Conservation (phyloP, 2,888 invertebrate genomes). For the Agriopis aurantiaria region DNA sequence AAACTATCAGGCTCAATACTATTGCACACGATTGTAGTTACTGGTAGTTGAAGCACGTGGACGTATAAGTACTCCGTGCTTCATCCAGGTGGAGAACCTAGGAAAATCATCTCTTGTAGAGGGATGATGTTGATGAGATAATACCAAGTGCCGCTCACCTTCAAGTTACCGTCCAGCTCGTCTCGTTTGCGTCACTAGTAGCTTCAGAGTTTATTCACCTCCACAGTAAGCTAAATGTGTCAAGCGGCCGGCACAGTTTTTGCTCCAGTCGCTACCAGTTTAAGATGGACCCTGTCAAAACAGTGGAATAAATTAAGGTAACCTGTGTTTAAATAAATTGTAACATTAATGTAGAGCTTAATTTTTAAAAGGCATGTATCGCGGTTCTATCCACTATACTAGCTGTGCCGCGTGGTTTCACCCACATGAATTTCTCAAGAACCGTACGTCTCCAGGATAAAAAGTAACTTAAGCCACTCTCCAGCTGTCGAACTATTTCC, state of each 20-base stretch:
- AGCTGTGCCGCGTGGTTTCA: too few species aligned
- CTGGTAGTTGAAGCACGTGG: too few species aligned
- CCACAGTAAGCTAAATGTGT: conserved; percentile 58
- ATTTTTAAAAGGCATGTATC: background rate
- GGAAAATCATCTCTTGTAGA: too few species aligned
- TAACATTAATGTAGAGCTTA: background rate
- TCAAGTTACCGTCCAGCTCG: background rate
- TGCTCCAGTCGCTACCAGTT: conserved; percentile 52
- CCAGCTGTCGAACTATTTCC: too few species aligned
- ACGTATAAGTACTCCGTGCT: too few species aligned
- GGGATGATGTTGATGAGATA: too few species aligned
- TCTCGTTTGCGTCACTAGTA: conserved; percentile 35
- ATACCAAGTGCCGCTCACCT: background rate
- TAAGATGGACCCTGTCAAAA: conserved; percentile 47
- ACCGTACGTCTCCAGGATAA: too few species aligned
- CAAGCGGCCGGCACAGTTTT: conserved; percentile 56
- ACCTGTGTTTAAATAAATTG: conserved; percentile 13
- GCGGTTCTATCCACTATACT: background rate
- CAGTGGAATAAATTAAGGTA: conserved; percentile 12
- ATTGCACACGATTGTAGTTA: too few species aligned
- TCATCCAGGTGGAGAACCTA: too few species aligned
- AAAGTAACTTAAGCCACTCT: too few species aligned
- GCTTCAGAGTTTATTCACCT: conserved; percentile 57
- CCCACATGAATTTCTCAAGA: too few species aligned
- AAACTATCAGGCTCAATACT: too few species aligned